Evolutionary conservation across 2,797 vertebrate genomes (phyloP), one percentile per base, ranked within the genome.

Genomic region (Poecilia picta): DNA sequence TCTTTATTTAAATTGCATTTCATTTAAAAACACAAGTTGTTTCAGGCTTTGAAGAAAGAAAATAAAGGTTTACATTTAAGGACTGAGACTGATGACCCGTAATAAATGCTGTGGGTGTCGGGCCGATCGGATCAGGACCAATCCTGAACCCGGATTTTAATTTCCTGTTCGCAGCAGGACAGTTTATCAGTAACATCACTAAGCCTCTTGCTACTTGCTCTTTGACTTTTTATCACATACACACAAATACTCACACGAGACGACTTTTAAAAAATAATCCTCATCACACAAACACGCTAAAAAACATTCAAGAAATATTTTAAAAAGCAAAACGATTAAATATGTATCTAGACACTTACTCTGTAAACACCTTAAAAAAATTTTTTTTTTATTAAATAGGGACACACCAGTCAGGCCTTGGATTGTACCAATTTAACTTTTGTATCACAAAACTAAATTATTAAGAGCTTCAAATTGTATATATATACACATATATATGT

Each of bases 161-260:
- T 94, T 93, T 95, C 93, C 92, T 92, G 87, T 85, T 81, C 79
- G 78, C 39, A 79, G 87, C 84, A n/a, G 75, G 76, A 39, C 1
- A 51, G 33, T 47, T 18, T 33, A 88, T 87, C 81, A 83, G 77
- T 25, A n/a, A 78, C 64, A 76, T 89, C 87, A 0, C 0, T 0
- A 45, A 57, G 36, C 51, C 31, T 39, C 1, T 0, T n/a, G 51
- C 73, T 36, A 55, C 8, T 0, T 39, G 18, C 6, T 8, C 51
- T 66, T 43, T 77, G 10, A 33, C 18, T 23, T 64, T 62, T 39
- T 46, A 73, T 36, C 64, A 68, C 33, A 25, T 41, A 31, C 16
- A 51, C 76, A 76, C 51, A 66, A 28, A 78, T 11, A 47, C 31
- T 64, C 31, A 49, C 47, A 49, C 74, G 66, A 25, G 23, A 43